Conservation (phyloP, 2,888 invertebrate species). For the Mesoligia furuncula region DNA sequence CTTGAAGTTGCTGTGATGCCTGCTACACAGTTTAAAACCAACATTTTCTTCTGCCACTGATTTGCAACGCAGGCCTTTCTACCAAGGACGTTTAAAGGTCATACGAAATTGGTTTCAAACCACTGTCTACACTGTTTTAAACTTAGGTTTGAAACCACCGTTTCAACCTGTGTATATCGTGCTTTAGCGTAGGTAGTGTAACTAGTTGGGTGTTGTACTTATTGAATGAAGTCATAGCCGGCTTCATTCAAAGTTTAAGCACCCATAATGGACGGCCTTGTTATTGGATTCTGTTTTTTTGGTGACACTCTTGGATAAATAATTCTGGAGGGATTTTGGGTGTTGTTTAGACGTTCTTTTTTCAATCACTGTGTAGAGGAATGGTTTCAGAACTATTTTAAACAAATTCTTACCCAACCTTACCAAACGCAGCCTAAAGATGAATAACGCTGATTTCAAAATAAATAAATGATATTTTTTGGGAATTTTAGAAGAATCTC, state of each 20-base stretch:
- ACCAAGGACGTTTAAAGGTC: no score
- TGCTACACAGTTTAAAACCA: no score
- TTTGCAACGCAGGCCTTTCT: no score
- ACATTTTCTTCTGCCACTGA: no score
- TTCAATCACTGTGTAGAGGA: neutral
- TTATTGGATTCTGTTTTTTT: slow-evolving; percentile 35
- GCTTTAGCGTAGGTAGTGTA: slow-evolving; percentile 60
- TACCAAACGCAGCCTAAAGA: neutral
- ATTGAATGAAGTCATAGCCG: slow-evolving; percentile 70
- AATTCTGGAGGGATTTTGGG: slow-evolving; percentile 10
- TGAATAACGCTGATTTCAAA: neutral
- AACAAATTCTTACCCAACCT: neutral
- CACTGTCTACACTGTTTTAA: no score
- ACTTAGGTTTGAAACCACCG: no score
- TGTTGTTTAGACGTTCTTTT: neutral
- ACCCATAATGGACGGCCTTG: slow-evolving; percentile 51
- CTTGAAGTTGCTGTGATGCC: no score
- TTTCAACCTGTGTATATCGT: no score
- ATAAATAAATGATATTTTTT: neutral
- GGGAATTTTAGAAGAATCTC: neutral
- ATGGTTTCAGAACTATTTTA: neutral
- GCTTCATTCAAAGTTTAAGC: slow-evolving; percentile 63
- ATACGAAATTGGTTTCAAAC: no score
- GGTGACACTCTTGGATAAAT: neutral
- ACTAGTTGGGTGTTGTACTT: slow-evolving; percentile 50